Evolutionary conservation across 2,113 vertebrate genomes (phyloP), one percentile per base, ranked within the genome.

Genomic region (Scolopax mira): DNA sequence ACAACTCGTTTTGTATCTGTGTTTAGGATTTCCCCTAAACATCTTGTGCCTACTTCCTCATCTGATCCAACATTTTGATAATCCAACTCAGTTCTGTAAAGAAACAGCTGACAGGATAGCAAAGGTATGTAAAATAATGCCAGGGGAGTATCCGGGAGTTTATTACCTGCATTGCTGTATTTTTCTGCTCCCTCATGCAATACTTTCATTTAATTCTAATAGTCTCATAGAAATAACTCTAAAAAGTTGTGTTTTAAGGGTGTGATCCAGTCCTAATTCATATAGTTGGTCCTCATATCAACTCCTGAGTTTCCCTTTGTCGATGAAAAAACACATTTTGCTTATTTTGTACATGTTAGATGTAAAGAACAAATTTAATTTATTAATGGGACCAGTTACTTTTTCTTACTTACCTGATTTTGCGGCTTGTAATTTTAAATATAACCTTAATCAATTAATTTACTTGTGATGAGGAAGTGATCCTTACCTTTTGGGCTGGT

Each of bases 51-150:
- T 99, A 87, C 98, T 99, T 96, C 99, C 99, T 89, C 99, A 99
- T 96, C 98, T 99, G 97, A 99, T 99, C 94, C 99, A 99, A 96
- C 99, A 99, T 98, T 99, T 99, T 98, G 99, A 99, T 98, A 99
- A 98, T 95, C 99, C 99, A 77, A 99, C 99, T 79, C 97, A 98
- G 48, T 99, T 99, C 98, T 99, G 99, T 96, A 99, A 99, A 98
- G 99, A 99, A 98, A 99, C 99, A 41, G 99, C 99, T 65, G 99
- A 99, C 97, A 99, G 98, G 78, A 99, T 99, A 94, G 99, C 99
- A 85, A 99, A 99, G 98, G 98, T 98, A 98, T 85, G 98, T 97
- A 85, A 77, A 72, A 28, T 78, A 33, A 22, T 41, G 28, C 33
- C 41, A 74, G 31, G 33, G 27, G 35, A 73, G 24, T 66, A 15